A percentile compares a stretch with the other conserved stretches of the same genome.
Conservation (phyloP, 2,797 vertebrate species). For the Ptychadena robeensis region DNA sequence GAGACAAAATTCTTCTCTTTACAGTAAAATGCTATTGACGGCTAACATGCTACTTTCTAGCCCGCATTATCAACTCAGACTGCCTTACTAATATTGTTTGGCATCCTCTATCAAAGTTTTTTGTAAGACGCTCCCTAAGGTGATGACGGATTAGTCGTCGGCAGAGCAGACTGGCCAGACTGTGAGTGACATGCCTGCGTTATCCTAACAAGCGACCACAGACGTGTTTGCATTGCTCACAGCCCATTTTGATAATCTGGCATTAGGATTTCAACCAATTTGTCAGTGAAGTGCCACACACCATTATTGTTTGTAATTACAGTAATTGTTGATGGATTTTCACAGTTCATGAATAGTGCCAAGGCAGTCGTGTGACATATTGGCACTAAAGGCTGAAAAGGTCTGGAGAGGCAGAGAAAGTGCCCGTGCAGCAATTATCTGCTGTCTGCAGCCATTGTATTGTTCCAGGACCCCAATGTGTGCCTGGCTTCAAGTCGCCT, state of each 20-base stretch:
- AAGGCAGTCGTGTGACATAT: constrained; percentile 31
- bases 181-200: constrained; percentile 12
- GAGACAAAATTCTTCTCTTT: constrained; percentile 3
- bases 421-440: constrained; percentile 41
- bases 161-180: not conserved
- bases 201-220: constrained; percentile 30
- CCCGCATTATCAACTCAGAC: not conserved
- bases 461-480: constrained; percentile 21
- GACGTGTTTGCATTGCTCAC: constrained; percentile 20
- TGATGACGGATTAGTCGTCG: constrained; percentile 16
- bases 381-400: constrained; percentile 43
- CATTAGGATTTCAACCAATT: constrained; percentile 44
- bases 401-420: constrained; percentile 21
- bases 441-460: constrained; percentile 40
- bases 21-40: constrained; percentile 16
- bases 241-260: constrained; percentile 44
- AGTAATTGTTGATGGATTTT: constrained; percentile 54
- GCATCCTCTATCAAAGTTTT: constrained; percentile 10
- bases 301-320: constrained; percentile 53
- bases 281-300: constrained; percentile 34
- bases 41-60: not conserved
- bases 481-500: constrained; percentile 29
- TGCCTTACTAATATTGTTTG: constrained; percentile 7
- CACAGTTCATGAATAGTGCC: constrained; percentile 26
- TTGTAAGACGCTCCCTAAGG: constrained; percentile 13